These are phyloP conservation scores for Sesia bembeciformis DNA, from an alignment of 2,888 invertebrate genomes.

Conservation along the genomic window DNA sequence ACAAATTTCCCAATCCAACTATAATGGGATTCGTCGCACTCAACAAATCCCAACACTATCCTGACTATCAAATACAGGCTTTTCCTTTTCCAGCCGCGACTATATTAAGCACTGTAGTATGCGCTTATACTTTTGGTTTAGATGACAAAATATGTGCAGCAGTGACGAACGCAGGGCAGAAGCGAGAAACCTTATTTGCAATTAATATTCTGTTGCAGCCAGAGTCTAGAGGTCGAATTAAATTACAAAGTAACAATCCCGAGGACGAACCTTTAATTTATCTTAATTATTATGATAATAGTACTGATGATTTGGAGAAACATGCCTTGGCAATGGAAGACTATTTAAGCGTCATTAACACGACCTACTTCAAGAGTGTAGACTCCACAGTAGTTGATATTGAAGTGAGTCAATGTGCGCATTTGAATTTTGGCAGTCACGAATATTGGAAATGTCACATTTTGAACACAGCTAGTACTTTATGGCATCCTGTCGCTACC, in stretches of 20 bases:
- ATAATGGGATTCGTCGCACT: conserved; percentile 33
- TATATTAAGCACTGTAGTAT: conserved; percentile 21
- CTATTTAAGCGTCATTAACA: conserved; percentile 16
- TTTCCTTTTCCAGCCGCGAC: conserved; percentile 20
- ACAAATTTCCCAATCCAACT: conserved; percentile 24
- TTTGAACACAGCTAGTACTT: conserved; percentile 25
- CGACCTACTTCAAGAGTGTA: conserved; percentile 16
- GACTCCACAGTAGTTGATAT: conserved; percentile 17
- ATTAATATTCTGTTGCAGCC: conserved; percentile 28
- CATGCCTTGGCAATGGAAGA: conserved; percentile 19
- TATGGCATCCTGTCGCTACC: conserved; percentile 35
- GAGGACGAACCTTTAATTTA: neutral
- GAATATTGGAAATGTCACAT: conserved; percentile 44
- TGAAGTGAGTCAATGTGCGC: conserved; percentile 24
- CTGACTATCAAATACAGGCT: conserved; percentile 34
- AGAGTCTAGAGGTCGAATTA: conserved; percentile 15
- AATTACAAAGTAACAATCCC: neutral
- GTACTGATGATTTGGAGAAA: conserved; percentile 17
- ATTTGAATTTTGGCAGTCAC: conserved; percentile 22
- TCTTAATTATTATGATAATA: conserved; percentile 1
- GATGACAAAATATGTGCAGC: conserved; percentile 22
- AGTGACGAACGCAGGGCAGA: conserved; percentile 15
- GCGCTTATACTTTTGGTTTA: conserved; percentile 21
- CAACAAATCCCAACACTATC: conserved; percentile 27
- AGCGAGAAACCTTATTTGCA: conserved; percentile 14